Conservation (phyloP, 2,888 invertebrate species). For the Drosophila anceps region DNA sequence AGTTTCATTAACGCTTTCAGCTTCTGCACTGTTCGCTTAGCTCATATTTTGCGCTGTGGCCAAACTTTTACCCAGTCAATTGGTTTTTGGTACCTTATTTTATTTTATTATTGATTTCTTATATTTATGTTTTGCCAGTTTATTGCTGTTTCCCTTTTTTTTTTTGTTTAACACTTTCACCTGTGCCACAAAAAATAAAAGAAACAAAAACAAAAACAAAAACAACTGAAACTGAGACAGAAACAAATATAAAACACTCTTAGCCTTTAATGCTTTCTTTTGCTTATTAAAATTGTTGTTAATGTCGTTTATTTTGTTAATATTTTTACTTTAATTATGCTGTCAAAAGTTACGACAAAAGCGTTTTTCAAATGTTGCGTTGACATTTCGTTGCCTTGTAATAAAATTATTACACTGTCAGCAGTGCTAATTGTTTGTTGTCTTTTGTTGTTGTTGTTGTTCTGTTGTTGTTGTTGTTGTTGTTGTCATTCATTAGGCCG, state of each 20-base stretch:
- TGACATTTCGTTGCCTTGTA: constrained; percentile 28
- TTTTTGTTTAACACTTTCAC: constrained; percentile 69
- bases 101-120: constrained; percentile 45
- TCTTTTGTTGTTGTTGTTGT: neutral
- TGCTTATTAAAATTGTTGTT: constrained; percentile 56
- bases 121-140: constrained; percentile 19
- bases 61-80: constrained; percentile 39
- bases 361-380: constrained; percentile 38
- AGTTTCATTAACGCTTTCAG: constrained; percentile 18
- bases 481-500: constrained; percentile 1
- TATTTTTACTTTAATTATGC: constrained; percentile 24
- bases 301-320: constrained; percentile 21
- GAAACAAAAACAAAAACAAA: constrained; percentile 11
- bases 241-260: constrained; percentile 53
- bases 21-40: neutral
- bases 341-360: constrained; percentile 43
- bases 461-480: neutral
- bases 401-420: constrained; percentile 47
- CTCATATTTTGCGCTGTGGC: neutral
- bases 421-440: constrained; percentile 32
- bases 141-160: constrained; percentile 48
- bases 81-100: constrained; percentile 54
- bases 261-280: constrained; percentile 58
- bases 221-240: constrained; percentile 25
- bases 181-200: constrained; percentile 43